Conservation (phyloP, 2,888 invertebrate genomes). For the Macrosoma leucophasiata region DNA sequence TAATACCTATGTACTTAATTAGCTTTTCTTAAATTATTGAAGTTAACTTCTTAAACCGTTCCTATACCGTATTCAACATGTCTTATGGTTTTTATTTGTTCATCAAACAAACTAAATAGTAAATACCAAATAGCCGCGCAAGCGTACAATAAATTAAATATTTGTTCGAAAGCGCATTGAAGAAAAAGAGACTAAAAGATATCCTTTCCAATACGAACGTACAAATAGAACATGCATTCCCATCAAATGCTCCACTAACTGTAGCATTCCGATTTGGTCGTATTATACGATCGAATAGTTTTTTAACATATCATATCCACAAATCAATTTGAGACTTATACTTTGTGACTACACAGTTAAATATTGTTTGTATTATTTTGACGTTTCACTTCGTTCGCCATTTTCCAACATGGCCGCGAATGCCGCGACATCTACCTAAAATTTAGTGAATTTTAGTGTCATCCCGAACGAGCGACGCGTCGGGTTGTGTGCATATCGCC, state of each 20-base stretch:
- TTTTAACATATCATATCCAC: too few species aligned
- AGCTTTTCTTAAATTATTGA: too few species aligned
- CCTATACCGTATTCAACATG: too few species aligned
- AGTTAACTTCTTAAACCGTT: too few species aligned
- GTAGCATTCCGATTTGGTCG: conserved; percentile 45
- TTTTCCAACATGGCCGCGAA: conserved; percentile 64
- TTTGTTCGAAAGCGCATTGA: conserved; percentile 37
- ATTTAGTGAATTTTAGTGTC: conserved; percentile 70
- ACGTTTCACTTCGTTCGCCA: conserved; percentile 58
- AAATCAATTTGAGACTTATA: too few species aligned
- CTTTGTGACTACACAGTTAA: conserved; percentile 33
- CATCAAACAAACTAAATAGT: conserved; percentile 27
- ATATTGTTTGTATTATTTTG: conserved; percentile 38
- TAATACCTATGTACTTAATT: too few species aligned
- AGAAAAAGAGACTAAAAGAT: conserved; percentile 41
- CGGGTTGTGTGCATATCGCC: conserved; percentile 38
- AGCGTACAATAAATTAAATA: conserved; percentile 35
- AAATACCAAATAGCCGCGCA: conserved; percentile 33
- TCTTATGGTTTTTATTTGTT: conserved; percentile 25
- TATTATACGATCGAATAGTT: conserved; percentile 54
- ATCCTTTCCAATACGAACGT: conserved; percentile 36
- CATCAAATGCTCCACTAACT: conserved; percentile 28
- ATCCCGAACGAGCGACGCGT: conserved; percentile 53
- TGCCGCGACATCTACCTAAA: conserved; percentile 63
- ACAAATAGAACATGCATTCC: conserved; percentile 32